Conservation (phyloP, 1,140 invertebrate genomes). For the Aphis gossypii region DNA sequence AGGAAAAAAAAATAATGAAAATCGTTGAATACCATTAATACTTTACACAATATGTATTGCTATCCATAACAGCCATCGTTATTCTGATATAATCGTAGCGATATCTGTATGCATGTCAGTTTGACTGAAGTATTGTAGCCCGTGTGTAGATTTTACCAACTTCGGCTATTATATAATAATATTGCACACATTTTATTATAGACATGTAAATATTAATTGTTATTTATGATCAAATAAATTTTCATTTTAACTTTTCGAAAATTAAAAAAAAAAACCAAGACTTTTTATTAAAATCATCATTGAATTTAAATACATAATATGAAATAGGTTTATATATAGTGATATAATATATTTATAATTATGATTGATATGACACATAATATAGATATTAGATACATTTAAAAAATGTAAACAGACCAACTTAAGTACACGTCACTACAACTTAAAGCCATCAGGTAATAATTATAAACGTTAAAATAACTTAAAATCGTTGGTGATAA, state of each 20-base stretch:
- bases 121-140: neutral
- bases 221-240: neutral
- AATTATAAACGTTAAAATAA: too few species aligned
- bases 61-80: neutral
- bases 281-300: neutral
- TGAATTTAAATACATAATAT: neutral
- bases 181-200: neutral
- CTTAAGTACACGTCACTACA: too few species aligned
- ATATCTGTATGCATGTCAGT: slow-evolving; percentile 21
- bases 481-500: neutral
- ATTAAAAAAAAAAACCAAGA: neutral
- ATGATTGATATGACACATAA: neutral
- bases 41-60: neutral
- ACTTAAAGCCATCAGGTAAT: too few species aligned
- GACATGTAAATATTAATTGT: neutral
- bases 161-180: neutral
- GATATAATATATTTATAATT: neutral
- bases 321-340: neutral
- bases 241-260: neutral
- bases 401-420: neutral
- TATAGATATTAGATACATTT: neutral
- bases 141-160: neutral
- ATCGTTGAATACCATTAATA: neutral
- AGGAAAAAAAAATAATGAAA: neutral
- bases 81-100: neutral